phyloP scores from a whole-genome alignment of 2,888 invertebrate species.

The Chirona hameri region DNA sequence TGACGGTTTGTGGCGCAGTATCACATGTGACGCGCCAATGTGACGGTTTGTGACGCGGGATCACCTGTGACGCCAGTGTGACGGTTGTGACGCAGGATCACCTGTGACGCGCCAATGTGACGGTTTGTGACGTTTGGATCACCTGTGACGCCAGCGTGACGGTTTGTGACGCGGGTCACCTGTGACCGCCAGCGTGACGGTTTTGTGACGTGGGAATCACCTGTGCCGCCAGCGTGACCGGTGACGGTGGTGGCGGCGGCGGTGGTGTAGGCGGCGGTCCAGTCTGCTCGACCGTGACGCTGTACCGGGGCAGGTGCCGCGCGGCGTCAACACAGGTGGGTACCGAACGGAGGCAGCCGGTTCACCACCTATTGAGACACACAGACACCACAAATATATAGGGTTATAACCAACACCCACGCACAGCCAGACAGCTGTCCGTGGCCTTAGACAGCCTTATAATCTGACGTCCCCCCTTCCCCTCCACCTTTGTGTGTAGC shows the following conservation, averaged over 20 bases:
- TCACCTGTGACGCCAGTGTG: conserved; percentile 25
- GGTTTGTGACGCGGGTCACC: background rate
- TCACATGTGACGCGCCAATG: conserved; percentile 7
- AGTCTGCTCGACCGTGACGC: conserved; percentile 48
- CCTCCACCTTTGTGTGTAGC: no score
- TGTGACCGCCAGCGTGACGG: background rate
- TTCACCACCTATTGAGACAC: conserved; percentile 60
- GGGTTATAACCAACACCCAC: no score
- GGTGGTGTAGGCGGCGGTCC: background rate
- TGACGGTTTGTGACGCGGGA: conserved; percentile 31
- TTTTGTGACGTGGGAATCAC: background rate
- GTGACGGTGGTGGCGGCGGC: background rate
- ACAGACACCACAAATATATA: no score
- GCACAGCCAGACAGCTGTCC: no score
- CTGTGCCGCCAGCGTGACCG: background rate
- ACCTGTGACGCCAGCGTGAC: conserved; percentile 2
- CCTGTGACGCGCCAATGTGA: background rate
- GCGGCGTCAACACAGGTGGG: conserved; percentile 60
- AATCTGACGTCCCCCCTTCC: no score
- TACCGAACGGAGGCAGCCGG: conserved; percentile 69
- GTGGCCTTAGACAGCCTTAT: no score
- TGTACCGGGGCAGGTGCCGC: conserved; percentile 61
- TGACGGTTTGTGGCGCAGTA: conserved; percentile 29
- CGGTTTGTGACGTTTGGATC: conserved; percentile 34
- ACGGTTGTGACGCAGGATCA: no score